Percentiles rank a stretch among this genome's conserved stretches.
phyloP scores from a whole-genome alignment of 2,797 vertebrate species.

The Sciaenops ocellatus region DNA sequence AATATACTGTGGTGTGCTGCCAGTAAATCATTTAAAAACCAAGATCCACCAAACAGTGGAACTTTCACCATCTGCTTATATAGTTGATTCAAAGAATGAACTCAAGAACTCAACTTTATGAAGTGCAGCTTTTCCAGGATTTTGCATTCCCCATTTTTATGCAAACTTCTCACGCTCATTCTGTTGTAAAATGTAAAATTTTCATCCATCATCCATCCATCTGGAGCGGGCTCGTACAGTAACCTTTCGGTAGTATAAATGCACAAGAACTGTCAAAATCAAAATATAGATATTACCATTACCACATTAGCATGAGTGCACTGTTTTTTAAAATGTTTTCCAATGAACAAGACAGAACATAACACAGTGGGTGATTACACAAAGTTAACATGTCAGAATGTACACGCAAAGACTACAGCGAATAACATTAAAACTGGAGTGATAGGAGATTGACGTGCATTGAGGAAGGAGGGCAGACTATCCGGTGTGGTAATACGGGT shows the following conservation, averaged over 20 bases:
- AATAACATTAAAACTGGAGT: neutral
- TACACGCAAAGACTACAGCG: neutral
- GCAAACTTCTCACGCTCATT: constrained; percentile 28
- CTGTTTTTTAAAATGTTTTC: neutral
- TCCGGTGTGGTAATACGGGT: neutral
- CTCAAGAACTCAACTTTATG: constrained; percentile 18
- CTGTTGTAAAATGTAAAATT: neutral
- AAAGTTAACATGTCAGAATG: neutral
- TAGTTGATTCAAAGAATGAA: constrained; percentile 34
- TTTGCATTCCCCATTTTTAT: constrained; percentile 18
- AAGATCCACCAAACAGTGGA: constrained; percentile 50
- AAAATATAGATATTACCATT: constrained; percentile 1
- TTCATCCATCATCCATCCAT: neutral
- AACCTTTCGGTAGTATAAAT: neutral
- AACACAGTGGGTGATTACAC: neutral
- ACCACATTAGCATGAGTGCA: too few relatives aligned
- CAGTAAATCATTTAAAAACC: constrained; percentile 58
- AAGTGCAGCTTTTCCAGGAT: constrained; percentile 19
- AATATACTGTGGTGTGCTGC: constrained; percentile 42
- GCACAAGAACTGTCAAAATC: constrained; percentile 13
- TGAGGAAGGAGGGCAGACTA: neutral
- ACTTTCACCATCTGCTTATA: constrained; percentile 54
- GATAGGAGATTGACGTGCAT: neutral
- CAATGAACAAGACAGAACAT: neutral
- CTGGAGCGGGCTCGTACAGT: neutral